Evolutionary conservation across 2,888 invertebrate species (phyloP).

Genomic region (Blastobasis adustella): DNA sequence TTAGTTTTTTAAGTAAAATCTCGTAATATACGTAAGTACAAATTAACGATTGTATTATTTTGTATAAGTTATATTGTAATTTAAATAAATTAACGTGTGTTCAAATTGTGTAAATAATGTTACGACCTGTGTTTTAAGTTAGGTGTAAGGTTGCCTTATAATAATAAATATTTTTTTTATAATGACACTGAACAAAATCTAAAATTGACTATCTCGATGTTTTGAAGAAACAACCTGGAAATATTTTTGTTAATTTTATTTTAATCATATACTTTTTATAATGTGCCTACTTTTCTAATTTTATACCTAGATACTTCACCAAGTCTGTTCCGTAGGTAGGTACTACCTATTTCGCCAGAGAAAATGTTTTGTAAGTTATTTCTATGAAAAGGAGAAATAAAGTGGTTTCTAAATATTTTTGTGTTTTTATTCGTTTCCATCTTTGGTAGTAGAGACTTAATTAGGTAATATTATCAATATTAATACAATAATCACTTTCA

Average conservation of each 20-base stretch:
- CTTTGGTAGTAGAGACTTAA: slow-evolving; percentile 2
- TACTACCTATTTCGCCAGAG: too few species aligned
- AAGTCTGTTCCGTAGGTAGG: too few species aligned
- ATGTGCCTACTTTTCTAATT: background rate
- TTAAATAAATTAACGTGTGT: slow-evolving; percentile 27
- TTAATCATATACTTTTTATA: background rate
- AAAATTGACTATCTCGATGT: too few species aligned
- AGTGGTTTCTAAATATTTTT: slow-evolving; percentile 39
- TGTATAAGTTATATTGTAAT: slow-evolving; percentile 31
- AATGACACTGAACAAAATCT: too few species aligned
- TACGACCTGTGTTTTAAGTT: slow-evolving; percentile 13
- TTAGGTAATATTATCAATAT: background rate
- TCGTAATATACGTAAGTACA: slow-evolving; percentile 29
- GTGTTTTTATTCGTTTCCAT: background rate
- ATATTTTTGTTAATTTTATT: too few species aligned
- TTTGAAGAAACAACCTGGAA: too few species aligned
- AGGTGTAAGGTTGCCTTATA: slow-evolving; percentile 24
- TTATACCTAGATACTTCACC: too few species aligned
- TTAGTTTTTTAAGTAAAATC: slow-evolving; percentile 6
- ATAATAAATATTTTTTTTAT: slow-evolving; percentile 9
- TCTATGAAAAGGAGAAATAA: slow-evolving; percentile 52
- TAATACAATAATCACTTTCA: too few species aligned
- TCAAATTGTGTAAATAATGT: slow-evolving; percentile 40
- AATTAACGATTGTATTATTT: slow-evolving; percentile 36
- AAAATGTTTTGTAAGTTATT: slow-evolving; percentile 54